phyloP scores from a whole-genome alignment of 2,113 vertebrate species.

The Pedetes capensis region DNA sequence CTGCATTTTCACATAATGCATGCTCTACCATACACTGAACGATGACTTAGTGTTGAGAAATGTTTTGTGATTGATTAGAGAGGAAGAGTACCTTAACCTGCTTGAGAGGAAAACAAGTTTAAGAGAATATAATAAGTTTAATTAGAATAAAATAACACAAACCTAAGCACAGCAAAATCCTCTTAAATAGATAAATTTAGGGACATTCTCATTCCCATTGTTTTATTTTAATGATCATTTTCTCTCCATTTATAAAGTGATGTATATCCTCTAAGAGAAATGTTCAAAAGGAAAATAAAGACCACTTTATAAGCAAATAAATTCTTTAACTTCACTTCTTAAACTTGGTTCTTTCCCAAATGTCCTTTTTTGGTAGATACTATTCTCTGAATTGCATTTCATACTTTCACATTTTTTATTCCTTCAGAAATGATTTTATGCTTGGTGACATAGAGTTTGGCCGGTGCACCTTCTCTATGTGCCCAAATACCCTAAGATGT shows the following conservation, averaged over 20 bases:
- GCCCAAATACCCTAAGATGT: not conserved
- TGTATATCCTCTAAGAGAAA: not conserved
- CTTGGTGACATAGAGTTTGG: not conserved
- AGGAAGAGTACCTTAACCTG: not conserved
- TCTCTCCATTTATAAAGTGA: not conserved
- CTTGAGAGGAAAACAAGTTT: not conserved
- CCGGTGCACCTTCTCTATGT: not conserved
- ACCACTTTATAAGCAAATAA: not conserved
- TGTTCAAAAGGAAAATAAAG: not conserved
- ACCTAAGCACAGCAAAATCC: not conserved
- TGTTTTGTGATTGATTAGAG: not conserved
- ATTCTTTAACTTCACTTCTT: not conserved
- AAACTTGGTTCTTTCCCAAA: not conserved
- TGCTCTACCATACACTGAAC: not conserved
- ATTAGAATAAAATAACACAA: not conserved
- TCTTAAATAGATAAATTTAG: not conserved
- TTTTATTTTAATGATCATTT: not conserved
- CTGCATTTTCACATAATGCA: not conserved
- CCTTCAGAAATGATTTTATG: not conserved
- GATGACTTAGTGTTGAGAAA: not conserved
- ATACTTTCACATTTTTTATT: not conserved
- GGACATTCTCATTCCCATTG: not conserved
- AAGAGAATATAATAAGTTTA: not conserved
- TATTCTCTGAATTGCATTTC: not conserved
- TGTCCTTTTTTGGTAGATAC: not conserved